phyloP scores from a whole-genome alignment of 2,797 vertebrate species.

The Remorina albescens region DNA sequence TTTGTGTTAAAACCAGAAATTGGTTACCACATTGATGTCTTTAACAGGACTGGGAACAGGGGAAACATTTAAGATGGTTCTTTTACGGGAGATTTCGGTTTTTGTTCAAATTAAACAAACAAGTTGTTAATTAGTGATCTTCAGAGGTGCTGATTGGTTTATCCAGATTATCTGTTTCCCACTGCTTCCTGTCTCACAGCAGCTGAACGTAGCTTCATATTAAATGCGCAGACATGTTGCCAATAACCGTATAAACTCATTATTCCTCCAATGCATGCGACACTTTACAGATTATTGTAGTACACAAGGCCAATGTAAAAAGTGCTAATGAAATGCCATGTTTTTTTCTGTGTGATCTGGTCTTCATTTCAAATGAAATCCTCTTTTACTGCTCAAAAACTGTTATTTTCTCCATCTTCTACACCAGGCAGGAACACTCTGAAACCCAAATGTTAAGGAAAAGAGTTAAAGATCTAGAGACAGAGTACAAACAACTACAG shows the following conservation, averaged over 20 bases:
- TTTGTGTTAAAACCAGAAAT: conserved; percentile 13
- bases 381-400: conserved; percentile 50
- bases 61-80: neutral
- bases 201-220: neutral
- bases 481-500: conserved; percentile 89
- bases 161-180: neutral
- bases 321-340: conserved; percentile 42
- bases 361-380: conserved; percentile 22
- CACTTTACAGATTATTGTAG: neutral
- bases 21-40: neutral
- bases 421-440: conserved; percentile 87
- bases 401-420: conserved; percentile 72
- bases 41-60: neutral
- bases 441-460: conserved; percentile 89
- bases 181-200: neutral
- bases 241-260: neutral
- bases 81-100: neutral
- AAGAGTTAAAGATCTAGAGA: conserved; percentile 88
- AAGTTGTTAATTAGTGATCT: neutral
- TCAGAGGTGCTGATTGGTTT: neutral
- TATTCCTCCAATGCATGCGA: neutral
- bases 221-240: neutral
- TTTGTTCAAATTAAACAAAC: neutral
- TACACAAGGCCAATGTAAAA: neutral
- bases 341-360: conserved; percentile 67